Evolutionary conservation across 1,140 invertebrate species (phyloP).

Genomic region (Eupristina koningsbergeri): DNA sequence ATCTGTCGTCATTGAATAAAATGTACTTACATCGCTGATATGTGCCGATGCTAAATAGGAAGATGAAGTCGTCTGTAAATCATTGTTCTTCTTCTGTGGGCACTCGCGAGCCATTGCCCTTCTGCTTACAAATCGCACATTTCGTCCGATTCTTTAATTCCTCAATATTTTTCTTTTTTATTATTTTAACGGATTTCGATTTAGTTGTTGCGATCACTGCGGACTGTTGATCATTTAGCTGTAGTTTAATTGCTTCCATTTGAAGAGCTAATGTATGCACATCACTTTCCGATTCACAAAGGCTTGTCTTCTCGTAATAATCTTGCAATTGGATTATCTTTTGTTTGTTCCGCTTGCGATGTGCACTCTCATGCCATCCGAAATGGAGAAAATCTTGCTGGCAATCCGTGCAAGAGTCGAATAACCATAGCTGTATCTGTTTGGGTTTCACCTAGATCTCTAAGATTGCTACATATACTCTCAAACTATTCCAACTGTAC

Average conservation of each 20-base stretch:
- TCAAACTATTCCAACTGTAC: conserved; percentile 31
- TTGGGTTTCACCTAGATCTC: conserved; percentile 13
- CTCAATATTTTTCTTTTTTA: conserved; percentile 32
- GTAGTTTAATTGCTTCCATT: conserved; percentile 2
- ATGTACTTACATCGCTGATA: conserved; percentile 7
- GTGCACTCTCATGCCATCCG: conserved; percentile 43
- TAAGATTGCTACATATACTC: conserved; percentile 36
- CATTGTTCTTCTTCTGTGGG: conserved; percentile 3
- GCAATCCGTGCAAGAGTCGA: conserved; percentile 12
- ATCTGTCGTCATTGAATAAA: conserved; percentile 15
- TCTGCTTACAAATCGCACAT: conserved; percentile 31
- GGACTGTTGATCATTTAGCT: not conserved
- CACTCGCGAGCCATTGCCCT: conserved; percentile 26
- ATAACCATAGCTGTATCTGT: conserved; percentile 9
- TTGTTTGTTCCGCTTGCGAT: conserved; percentile 10
- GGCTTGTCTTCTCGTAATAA: conserved; percentile 37
- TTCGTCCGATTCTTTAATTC: conserved; percentile 10
- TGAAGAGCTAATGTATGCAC: not conserved
- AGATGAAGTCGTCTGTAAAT: not conserved
- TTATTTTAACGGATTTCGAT: not conserved
- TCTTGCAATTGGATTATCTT: conserved; percentile 32
- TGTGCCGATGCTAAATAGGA: not conserved
- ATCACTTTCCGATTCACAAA: not conserved
- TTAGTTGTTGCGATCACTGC: not conserved
- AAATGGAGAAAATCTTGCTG: conserved; percentile 20